Base-by-base conservation (phyloP, 1,140 invertebrate genomes). In the Amphibalanus amphitrite region DNA sequence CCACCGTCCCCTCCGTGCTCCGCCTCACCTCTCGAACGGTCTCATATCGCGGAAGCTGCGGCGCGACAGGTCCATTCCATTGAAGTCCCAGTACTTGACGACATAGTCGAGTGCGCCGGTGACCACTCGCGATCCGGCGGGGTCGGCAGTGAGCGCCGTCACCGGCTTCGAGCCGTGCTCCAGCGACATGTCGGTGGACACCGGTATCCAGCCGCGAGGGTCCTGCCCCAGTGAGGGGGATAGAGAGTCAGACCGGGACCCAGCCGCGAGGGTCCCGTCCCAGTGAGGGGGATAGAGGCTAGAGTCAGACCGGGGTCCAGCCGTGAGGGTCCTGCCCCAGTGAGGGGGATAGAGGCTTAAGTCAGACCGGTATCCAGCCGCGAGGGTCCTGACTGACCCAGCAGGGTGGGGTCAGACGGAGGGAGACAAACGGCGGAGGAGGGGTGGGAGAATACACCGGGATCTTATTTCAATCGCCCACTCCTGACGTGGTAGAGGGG, bases 21-120 rank as follows among this genome's bases (percentile, higher is more conserved):
- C n/a, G n/a, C n/a, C 74, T 69, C 77, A 83, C 82, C 94, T 93
- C 80, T 97, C 95, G 81, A 92, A 96, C 0, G 96, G 96, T 74
- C 90, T 87, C 13, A 97, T 81, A 0, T 89, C 91, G n/a, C 96
- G 85, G 78, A 98, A 98, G 74, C 91, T 91, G 70, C 90, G 85
- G 81, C 97, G 84, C 0, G 89, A 87, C 0, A 89, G 85, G 80
- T 98, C 95, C 94, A 99, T 98, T 15, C 95, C 95, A 72, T 92
- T 90, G 84, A 98, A 99, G 82, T 99, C 96, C 93, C 93, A 99
- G 74, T 98, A 91, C 72, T 89, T 90, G 0, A 99, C 89, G 75
- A 97, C 93, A 81, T 97, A 99, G 78, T 98, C 95, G 29, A 93
- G 86, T 10, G 83, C 81, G 23, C 76, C 76, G 40, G 91, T 90